These are phyloP conservation scores for Neosilurus hyrtlii DNA, from an alignment of 2,797 vertebrate species.

Conservation along the genomic window DNA sequence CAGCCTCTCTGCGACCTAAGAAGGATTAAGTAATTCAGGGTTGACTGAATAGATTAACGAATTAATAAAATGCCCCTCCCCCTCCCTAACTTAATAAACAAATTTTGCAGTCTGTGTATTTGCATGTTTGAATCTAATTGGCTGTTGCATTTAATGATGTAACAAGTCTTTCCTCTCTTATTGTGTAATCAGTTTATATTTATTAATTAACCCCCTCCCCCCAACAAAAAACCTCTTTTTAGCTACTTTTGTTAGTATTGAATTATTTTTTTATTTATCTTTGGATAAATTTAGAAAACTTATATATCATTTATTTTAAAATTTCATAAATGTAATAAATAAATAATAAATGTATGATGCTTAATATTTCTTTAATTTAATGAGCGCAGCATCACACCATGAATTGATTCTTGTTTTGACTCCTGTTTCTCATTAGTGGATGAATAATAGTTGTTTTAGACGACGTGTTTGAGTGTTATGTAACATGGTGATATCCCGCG, in stretches of 20 bases:
- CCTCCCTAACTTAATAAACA: background rate
- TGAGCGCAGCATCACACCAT: too few species aligned
- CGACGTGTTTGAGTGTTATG: background rate
- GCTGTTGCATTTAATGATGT: background rate
- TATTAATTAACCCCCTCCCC: background rate
- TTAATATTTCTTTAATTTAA: background rate
- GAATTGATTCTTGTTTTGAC: background rate
- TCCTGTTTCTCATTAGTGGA: background rate
- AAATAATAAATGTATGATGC: background rate
- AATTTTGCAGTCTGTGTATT: background rate
- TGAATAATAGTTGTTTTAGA: too few species aligned
- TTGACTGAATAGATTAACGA: too few species aligned
- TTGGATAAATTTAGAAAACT: too few species aligned
- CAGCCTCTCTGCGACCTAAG: too few species aligned
- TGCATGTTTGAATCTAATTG: background rate
- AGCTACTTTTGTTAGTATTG: too few species aligned
- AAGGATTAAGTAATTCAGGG: too few species aligned
- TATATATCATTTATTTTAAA: too few species aligned
- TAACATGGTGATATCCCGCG: background rate
- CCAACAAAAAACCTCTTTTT: background rate
- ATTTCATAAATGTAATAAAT: too few species aligned
- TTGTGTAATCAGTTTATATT: background rate
- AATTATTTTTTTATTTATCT: too few species aligned
- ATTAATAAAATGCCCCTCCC: background rate
- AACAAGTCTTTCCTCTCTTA: background rate